Evolutionary conservation across 2,888 invertebrate genomes (phyloP), one percentile per base, ranked within the genome.

Genomic region (Microplitis manilae): DNA sequence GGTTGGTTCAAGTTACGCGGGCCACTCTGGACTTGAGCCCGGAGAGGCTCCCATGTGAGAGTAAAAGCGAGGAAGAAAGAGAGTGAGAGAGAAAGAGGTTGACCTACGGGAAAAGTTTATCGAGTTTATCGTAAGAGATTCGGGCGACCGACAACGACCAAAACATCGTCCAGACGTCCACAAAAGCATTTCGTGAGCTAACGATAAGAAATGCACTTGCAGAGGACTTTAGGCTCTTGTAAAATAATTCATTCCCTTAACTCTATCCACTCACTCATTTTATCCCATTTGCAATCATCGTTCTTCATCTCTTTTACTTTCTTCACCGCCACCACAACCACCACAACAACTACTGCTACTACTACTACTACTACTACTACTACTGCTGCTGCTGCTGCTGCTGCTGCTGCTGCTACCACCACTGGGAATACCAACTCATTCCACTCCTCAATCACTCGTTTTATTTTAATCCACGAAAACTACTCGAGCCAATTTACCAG

Each of bases 1-100:
- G 69, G 81, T 75, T 79, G 79, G 81, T 80, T 80, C 80, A 76
- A 82, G 82, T 80, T 82, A 82, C 79, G 77, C 81, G 81, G 20
- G 74, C 13, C 80, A 79, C 80, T 80, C 79, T 79, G 81, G 81
- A 82, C 81, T 80, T 81, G 78, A 82, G 79, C 81, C 50, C 39
- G 9, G 41, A 67, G 67, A 9, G 13, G 15, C 38, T 30, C 30
- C 30, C 30, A 30, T 30, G 30, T 30, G 30, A 30, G 13, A 68
- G 13, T 8, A 6, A 30, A 68, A 69, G 13, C 38, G 68, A 64
- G 20, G 17, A 17, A 61, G 76, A 70, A 70, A 69, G 67, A 38
- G 75, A 64, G 77, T 61, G 61, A 70, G 64, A 69, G 67, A 38
- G 69, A 68, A 72, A 64, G 77, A 70, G 61, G 75, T 73, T 30